Percentiles rank a stretch among this genome's conserved stretches.
phyloP scores from a whole-genome alignment of 2,797 vertebrate genomes.

The Halcyon chelicuti region DNA sequence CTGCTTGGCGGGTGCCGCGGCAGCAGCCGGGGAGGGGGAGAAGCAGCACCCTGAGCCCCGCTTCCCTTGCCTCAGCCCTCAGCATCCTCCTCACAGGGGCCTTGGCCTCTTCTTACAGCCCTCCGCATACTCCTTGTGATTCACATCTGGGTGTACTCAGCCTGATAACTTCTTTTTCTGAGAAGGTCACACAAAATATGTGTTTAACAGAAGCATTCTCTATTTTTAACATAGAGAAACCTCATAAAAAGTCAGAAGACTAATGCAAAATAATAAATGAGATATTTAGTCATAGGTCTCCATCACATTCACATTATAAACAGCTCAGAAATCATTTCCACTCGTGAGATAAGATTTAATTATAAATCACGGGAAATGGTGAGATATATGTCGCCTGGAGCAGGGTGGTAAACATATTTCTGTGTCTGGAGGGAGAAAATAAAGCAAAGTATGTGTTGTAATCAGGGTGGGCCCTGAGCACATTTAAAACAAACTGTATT shows the following conservation, averaged over 20 bases:
- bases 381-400: slow-evolving; percentile 32
- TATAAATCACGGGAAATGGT: slow-evolving; percentile 46
- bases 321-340: slow-evolving; percentile 28
- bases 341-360: slow-evolving; percentile 40
- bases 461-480: background rate
- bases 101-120: background rate
- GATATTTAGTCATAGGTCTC: slow-evolving; percentile 63
- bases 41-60: background rate
- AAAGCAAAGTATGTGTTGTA: background rate
- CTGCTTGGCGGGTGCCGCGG: background rate
- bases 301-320: background rate
- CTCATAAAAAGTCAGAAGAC: slow-evolving; percentile 43
- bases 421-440: slow-evolving; percentile 51
- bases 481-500: background rate
- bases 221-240: slow-evolving; percentile 42
- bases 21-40: background rate
- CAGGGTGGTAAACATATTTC: slow-evolving; percentile 50
- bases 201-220: slow-evolving; percentile 2
- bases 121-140: background rate
- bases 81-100: background rate
- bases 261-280: slow-evolving; percentile 62
- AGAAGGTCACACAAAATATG: slow-evolving; percentile 31
- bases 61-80: background rate
- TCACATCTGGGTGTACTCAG: slow-evolving; percentile 50
- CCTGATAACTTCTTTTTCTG: slow-evolving; percentile 3